A percentile compares a stretch with the other conserved stretches of the same genome.
These are phyloP conservation scores for Gnathonemus echidnorhynchus DNA, from an alignment of 2,113 vertebrate genomes.

Conservation along the genomic window DNA sequence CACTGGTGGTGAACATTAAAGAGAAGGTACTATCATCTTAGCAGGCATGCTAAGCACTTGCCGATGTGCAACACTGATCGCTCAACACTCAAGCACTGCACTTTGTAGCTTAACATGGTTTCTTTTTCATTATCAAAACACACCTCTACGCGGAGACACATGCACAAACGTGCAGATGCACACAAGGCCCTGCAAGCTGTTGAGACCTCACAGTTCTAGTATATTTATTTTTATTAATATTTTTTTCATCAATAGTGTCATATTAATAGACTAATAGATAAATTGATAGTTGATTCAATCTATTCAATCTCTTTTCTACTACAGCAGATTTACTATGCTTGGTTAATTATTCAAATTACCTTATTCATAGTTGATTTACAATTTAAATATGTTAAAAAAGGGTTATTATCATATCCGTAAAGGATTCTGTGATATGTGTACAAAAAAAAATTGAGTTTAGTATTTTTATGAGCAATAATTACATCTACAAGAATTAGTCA, in stretches of 20 bases:
- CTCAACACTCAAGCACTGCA: neutral
- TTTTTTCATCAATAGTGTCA: neutral
- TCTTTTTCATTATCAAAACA: conserved; percentile 37
- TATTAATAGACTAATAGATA: neutral
- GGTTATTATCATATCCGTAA: neutral
- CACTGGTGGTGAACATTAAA: conserved; percentile 27
- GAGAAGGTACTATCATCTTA: conserved; percentile 20
- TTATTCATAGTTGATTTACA: neutral
- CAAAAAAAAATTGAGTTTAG: neutral
- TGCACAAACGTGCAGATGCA: neutral
- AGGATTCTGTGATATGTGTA: neutral
- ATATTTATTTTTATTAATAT: neutral
- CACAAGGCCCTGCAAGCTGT: neutral
- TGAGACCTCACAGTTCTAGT: neutral
- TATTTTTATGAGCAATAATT: neutral
- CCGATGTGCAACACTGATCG: neutral
- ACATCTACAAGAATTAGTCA: neutral
- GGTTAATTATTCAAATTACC: neutral
- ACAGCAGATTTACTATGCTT: neutral
- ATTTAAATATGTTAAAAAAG: neutral
- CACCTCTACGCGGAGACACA: conserved; percentile 18
- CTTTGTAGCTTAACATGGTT: neutral
- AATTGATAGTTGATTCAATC: neutral
- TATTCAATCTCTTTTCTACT: neutral
- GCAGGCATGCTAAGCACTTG: neutral